Evolutionary conservation across 2,113 vertebrate genomes (phyloP).

Genomic region (Sterrhoptilus dennistouni): DNA sequence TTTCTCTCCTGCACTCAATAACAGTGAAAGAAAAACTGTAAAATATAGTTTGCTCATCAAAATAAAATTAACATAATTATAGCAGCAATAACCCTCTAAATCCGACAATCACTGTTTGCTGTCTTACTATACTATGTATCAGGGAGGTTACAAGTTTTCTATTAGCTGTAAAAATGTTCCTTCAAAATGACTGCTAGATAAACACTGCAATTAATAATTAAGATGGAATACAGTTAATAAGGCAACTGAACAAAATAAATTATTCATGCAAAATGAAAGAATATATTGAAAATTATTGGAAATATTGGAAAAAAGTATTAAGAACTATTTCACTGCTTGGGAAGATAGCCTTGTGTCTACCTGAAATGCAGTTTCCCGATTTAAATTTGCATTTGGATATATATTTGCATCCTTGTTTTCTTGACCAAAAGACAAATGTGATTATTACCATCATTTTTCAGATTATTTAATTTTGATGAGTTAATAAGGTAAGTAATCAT

Average conservation of each 20-base stretch:
- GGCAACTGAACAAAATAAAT: not conserved
- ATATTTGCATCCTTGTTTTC: not conserved
- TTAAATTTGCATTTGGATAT: not conserved
- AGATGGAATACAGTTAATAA: not conserved
- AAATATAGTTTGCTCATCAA: not conserved
- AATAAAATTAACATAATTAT: not conserved
- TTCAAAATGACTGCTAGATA: not conserved
- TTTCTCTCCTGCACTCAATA: not conserved
- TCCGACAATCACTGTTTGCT: not conserved
- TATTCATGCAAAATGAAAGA: not conserved
- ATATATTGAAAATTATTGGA: not conserved
- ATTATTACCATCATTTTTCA: not conserved
- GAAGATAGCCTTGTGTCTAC: not conserved
- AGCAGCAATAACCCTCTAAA: not conserved
- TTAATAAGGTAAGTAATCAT: not conserved
- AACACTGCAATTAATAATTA: not conserved
- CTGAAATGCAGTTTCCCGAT: not conserved
- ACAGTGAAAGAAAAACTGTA: not conserved
- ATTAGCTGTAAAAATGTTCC: slow-evolving; percentile 8
- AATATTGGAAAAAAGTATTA: not conserved
- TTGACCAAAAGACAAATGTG: not conserved
- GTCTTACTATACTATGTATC: not conserved
- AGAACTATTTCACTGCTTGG: not conserved
- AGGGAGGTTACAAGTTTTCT: not conserved
- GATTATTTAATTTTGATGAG: not conserved